Evolutionary conservation across 2,113 vertebrate genomes (phyloP).

Genomic region (Falcunculus frontatus): DNA sequence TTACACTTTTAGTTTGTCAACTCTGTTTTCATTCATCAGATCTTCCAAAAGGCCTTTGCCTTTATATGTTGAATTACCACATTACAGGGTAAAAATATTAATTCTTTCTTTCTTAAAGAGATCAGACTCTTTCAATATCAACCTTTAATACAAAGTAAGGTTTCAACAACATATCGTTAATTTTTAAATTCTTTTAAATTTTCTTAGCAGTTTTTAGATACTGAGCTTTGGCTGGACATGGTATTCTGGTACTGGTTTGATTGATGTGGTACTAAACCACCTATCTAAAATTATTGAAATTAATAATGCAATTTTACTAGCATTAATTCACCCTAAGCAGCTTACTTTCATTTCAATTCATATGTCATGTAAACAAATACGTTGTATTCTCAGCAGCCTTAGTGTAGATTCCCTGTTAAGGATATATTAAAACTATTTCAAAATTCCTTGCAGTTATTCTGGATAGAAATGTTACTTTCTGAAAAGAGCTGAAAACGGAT

Average conservation of each 20-base stretch:
- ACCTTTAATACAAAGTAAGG: neutral
- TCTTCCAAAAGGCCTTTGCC: neutral
- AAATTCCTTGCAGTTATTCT: slow-evolving; percentile 29
- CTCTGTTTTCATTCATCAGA: neutral
- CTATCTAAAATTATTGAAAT: neutral
- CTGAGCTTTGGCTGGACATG: neutral
- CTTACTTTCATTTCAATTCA: neutral
- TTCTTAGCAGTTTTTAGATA: neutral
- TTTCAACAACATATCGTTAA: neutral
- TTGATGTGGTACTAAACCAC: neutral
- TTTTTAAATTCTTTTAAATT: neutral
- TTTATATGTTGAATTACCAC: neutral
- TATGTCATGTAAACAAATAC: neutral
- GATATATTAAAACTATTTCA: neutral
- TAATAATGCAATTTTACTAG: neutral
- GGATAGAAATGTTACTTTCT: slow-evolving; percentile 19
- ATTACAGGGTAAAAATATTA: neutral
- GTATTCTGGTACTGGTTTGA: neutral
- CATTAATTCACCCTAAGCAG: neutral
- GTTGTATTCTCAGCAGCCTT: neutral
- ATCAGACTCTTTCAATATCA: neutral
- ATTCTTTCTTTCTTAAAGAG: neutral
- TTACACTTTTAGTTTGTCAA: neutral
- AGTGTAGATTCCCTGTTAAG: neutral
- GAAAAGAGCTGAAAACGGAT: neutral